Base-by-base conservation (phyloP, 2,113 vertebrate genomes). In the Copsychus sechellarum region DNA sequence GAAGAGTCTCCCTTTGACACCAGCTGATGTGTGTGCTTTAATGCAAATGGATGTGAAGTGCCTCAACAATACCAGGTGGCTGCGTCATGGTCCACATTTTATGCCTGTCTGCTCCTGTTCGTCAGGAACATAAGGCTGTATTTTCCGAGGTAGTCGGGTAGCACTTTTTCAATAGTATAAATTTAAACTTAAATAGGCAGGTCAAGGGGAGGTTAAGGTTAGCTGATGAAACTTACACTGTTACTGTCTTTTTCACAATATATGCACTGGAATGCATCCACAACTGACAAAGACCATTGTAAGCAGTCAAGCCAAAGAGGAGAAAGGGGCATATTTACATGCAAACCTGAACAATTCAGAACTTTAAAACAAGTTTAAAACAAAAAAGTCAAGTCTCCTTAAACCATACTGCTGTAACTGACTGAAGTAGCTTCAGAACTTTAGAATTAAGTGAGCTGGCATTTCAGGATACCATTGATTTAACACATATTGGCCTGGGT, bases 321-420 rank as follows among this genome's bases (percentile, higher is more conserved):
- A 54, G 23, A 73, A 61, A 86, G 3, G 3, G 16, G 2, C 31
- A 20, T 54, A 88, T 77, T 70, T 81, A 78, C 90, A 90, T 50
- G 21, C 11, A 78, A 86, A 81, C 54, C 34, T 78, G 38, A 82
- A 77, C 7, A 76, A 72, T 57, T 54, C 17, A 22, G 25, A 73
- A 21, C 36, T 93, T 90, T 86, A 88, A 88, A 93, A 50, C 16
- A 62, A n/a, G n/a, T n/a, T n/a, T n/a, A n/a, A n/a, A n/a, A n/a
- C n/a, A n/a, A n/a, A n/a, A n/a, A n/a, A n/a, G 7, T 50, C 45
- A 58, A 62, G 25, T 86, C 54, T 71, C 47, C 54, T 78, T 92
- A 74, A 93, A 70, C 62, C 18, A 58, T 22, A 33, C 34, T 90
- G 50, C 38, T 92, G n/a, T 50, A 92, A 77, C 34, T 86, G 56